phyloP scores from a whole-genome alignment of 2,797 vertebrate species.

The Delichon dasypus region DNA sequence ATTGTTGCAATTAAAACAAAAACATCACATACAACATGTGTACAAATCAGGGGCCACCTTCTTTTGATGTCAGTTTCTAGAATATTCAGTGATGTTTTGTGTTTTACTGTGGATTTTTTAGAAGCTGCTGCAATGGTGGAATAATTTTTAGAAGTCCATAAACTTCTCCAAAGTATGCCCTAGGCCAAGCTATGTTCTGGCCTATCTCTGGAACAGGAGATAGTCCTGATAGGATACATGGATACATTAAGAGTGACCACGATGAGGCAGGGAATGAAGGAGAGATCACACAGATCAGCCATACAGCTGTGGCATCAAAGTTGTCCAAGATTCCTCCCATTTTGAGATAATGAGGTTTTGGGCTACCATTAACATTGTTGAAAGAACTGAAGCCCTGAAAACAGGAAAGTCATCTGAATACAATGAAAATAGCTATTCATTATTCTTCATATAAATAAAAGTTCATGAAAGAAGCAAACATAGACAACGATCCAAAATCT shows the following conservation, averaged over 20 bases:
- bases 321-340: background rate
- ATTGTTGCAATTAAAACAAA: background rate
- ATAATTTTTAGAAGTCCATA: background rate
- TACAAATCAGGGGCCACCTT: rapidly evolving
- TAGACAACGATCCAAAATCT: background rate
- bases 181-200: background rate
- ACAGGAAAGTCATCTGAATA: background rate
- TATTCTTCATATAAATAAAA: background rate
- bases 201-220: background rate
- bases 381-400: background rate
- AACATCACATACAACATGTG: background rate
- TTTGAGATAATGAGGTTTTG: background rate
- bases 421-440: background rate
- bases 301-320: background rate
- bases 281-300: background rate
- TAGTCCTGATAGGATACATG: background rate
- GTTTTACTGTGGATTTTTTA: background rate
- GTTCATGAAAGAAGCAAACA: background rate
- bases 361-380: background rate
- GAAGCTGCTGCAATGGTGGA: background rate
- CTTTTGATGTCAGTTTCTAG: background rate
- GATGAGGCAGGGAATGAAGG: background rate
- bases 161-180: background rate
- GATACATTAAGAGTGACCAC: background rate
- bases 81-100: background rate